Evolutionary conservation across 1,140 invertebrate genomes (phyloP).

Genomic region (Polypedilum vanderplanki): DNA sequence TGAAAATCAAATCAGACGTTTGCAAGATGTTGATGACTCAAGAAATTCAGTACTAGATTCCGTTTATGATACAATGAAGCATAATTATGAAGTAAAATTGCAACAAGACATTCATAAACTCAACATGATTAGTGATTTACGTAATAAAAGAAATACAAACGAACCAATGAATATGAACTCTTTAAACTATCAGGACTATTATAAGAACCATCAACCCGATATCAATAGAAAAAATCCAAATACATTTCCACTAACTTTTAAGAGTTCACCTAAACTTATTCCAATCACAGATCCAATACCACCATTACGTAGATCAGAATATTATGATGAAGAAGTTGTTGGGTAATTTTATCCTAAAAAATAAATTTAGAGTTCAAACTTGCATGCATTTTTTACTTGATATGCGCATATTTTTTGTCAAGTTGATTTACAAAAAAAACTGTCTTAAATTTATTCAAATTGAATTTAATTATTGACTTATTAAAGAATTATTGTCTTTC

Average conservation of each 20-base stretch:
- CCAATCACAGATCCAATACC: background rate
- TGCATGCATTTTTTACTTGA: too few species aligned
- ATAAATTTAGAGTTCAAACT: too few species aligned
- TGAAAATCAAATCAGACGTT: background rate
- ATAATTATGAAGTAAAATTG: conserved; percentile 20
- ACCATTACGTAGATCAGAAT: background rate
- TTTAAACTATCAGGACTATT: background rate
- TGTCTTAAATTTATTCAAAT: too few species aligned
- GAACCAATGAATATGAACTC: background rate
- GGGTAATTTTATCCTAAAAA: too few species aligned
- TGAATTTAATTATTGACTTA: too few species aligned
- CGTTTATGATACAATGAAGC: background rate
- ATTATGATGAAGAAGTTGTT: conserved; percentile 15
- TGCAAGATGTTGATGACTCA: background rate
- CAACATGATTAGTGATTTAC: background rate
- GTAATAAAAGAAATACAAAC: background rate
- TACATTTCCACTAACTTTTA: background rate
- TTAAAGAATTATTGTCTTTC: too few species aligned
- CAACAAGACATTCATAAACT: background rate
- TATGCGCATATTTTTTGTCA: too few species aligned
- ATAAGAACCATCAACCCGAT: conserved; percentile 22
- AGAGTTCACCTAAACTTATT: background rate
- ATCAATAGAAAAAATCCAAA: background rate
- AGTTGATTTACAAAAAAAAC: too few species aligned
- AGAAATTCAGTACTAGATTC: background rate